These are phyloP conservation scores for Eunapius fragilis DNA, from an alignment of 37 sponge, comb jelly and placozoan genomes.

Conservation along the genomic window DNA sequence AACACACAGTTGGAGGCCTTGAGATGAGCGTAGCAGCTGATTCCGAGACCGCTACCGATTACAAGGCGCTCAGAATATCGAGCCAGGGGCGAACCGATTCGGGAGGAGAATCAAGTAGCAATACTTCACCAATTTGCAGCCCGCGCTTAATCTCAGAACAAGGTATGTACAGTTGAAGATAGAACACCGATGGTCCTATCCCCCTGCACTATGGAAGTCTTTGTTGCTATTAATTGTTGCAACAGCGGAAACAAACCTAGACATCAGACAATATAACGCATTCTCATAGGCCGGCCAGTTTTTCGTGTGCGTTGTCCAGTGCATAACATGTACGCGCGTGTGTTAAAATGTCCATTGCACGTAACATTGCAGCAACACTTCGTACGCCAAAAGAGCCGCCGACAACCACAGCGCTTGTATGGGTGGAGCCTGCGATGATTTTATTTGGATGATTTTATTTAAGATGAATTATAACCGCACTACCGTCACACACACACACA, in stretches of 20 bases:
- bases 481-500: no score
- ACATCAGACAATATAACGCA: background rate
- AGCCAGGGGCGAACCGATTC: background rate
- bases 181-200: no score
- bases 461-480: background rate
- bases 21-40: background rate
- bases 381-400: background rate
- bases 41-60: background rate
- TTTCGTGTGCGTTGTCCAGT: no score
- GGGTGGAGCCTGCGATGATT: background rate
- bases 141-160: background rate
- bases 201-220: background rate
- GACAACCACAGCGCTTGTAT: background rate
- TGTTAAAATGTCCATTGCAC: no score
- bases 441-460: background rate
- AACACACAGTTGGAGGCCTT: background rate
- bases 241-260: background rate
- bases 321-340: no score
- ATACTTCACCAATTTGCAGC: background rate
- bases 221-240: background rate
- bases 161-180: background rate
- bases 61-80: background rate
- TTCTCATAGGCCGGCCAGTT: no score
- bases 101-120: background rate
- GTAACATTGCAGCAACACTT: no score